Base-by-base conservation (phyloP, 2,797 vertebrate genomes). In the Lithobates sylvaticus region DNA sequence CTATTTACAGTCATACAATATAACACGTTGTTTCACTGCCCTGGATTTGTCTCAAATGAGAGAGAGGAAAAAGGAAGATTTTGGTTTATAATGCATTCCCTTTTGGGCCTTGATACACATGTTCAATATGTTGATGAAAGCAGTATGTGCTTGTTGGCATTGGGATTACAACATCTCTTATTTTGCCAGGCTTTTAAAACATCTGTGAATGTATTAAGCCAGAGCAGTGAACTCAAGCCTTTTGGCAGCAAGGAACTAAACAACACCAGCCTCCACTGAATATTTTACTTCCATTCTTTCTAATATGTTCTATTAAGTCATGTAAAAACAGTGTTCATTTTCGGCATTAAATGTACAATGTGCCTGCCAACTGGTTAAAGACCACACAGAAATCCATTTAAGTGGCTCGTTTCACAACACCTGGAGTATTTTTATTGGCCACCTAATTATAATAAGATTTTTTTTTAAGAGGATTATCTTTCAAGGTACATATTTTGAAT, bases 101-200 rank as follows among this genome's bases (percentile, higher is more conserved):
- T 80, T 74, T 81, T 80, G 71, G 39, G 71, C n/a, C 61, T 76
- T 80, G 71, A 85, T 75, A 85, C 80, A 80, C 61, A 80, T 69
- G 77, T 85, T 74, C 77, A 85, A 85, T 85, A 85, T 80, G 84
- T 69, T 80, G 71, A 75, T 85, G 84, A 80, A 85, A 47, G 69
- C 42, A 27, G 61, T 75, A 68, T 81, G 77, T 76, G 42, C 77
- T 85, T 81, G 39, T 75, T 85, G 84, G 84, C 84, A 85, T 27
- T 29, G n/a, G 54, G 71, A 34, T 81, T 75, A 69, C 32, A 81
- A 72, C 70, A 36, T 47, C 44, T 78, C 65, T 36, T 54, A 29
- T 2, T 68, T 26, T 80, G 61, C 77, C 61, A 85, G 77, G 84
- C 77, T 75, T 79, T 73, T 85, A 75, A 80, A 85, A 85, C 84